Percentiles rank a stretch among this genome's conserved stretches.
These are phyloP conservation scores for Ceratitis capitata DNA, from an alignment of 1,140 invertebrate species.

Conservation along the genomic window DNA sequence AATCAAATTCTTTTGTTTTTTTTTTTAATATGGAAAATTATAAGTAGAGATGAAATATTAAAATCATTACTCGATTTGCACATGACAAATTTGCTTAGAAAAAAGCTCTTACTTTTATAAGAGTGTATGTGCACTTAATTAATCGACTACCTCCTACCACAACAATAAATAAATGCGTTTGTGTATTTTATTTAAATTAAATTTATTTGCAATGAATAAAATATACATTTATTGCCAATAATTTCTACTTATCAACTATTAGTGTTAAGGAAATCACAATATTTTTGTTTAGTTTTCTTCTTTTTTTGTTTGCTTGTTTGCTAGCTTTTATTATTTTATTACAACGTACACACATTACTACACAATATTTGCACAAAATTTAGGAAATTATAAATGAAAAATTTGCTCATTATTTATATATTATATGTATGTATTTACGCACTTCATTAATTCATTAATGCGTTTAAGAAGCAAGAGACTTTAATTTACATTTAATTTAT, in stretches of 20 bases:
- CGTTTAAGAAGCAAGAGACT: no score
- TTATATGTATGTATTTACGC: not conserved
- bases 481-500: not conserved
- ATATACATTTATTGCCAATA: conserved; percentile 11
- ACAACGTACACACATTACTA: not conserved
- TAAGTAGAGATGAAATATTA: no score
- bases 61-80: no score
- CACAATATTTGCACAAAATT: not conserved
- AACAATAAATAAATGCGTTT: not conserved
- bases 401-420: not conserved
- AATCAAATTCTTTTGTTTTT: no score
- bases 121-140: not conserved
- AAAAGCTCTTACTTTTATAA: no score
- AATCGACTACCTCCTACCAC: not conserved
- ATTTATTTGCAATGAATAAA: conserved; percentile 14
- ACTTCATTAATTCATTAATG: not conserved
- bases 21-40: no score
- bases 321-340: not conserved
- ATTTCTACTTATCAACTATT: conserved; percentile 9
- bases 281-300: not conserved
- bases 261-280: not conserved
- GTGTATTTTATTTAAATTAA: not conserved
- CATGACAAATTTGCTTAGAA: no score
- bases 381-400: not conserved
- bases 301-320: not conserved